Percentiles rank a stretch among this genome's conserved stretches.
phyloP scores from a whole-genome alignment of 2,113 vertebrate species.

The Rhombomys opimus region DNA sequence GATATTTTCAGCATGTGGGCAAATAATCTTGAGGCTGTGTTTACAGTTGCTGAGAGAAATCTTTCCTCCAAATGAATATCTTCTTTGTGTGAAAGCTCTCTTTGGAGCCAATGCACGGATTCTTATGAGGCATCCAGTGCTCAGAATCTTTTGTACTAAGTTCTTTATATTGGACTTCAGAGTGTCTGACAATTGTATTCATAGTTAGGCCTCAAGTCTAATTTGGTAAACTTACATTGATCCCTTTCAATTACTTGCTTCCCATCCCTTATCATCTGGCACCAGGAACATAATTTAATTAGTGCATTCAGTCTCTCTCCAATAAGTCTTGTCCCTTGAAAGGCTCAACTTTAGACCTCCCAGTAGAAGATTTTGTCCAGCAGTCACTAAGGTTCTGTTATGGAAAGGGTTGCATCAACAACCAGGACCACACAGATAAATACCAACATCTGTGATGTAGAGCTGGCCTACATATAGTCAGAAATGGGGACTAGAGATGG shows the following conservation, averaged over 20 bases:
- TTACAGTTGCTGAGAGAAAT: background rate
- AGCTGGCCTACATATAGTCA: background rate
- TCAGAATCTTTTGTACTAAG: background rate
- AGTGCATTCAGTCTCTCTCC: background rate
- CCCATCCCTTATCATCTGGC: background rate
- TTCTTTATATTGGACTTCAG: constrained; percentile 28
- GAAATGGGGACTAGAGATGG: background rate
- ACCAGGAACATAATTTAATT: constrained; percentile 4
- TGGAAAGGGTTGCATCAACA: background rate
- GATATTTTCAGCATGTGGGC: background rate
- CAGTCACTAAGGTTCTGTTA: background rate
- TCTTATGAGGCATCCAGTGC: background rate
- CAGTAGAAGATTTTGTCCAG: background rate
- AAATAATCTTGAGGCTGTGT: background rate
- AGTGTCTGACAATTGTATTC: background rate
- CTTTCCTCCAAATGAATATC: background rate
- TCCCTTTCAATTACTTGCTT: background rate
- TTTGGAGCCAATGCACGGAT: background rate
- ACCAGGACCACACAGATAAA: background rate
- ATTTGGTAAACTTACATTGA: background rate
- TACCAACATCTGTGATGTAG: background rate
- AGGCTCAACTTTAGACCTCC: background rate
- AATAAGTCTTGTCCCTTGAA: background rate
- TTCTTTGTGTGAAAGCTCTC: background rate
- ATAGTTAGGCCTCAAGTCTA: background rate